Conservation (phyloP, 1,140 invertebrate genomes). For the Planococcus citri region DNA sequence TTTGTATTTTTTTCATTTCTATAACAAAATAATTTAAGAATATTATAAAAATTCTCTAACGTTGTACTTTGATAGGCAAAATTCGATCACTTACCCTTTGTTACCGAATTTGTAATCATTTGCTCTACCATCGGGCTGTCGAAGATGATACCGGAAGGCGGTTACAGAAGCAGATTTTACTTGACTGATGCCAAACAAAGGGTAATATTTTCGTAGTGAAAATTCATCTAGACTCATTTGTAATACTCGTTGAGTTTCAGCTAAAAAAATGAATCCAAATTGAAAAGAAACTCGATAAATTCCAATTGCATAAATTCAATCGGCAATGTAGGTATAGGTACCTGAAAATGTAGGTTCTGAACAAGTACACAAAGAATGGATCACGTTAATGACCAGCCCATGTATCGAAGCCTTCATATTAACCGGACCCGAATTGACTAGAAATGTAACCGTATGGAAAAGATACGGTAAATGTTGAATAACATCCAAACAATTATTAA, state of each 20-base stretch:
- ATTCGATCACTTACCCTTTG: background rate
- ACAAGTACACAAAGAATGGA: slow-evolving; percentile 94
- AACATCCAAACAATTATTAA: slow-evolving; percentile 95
- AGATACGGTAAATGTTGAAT: slow-evolving; percentile 88
- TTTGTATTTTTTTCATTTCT: background rate
- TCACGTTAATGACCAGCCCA: slow-evolving; percentile 93
- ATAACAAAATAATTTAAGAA: background rate
- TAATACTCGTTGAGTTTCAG: slow-evolving; percentile 80
- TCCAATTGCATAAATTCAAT: too few species aligned
- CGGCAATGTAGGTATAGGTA: too few species aligned
- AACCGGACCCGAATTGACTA: slow-evolving; percentile 89
- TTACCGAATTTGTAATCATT: background rate
- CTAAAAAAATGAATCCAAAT: too few species aligned
- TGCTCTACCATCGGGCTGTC: background rate
- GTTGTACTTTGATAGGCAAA: too few species aligned
- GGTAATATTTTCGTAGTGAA: slow-evolving; percentile 90
- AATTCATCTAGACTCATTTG: slow-evolving; percentile 91
- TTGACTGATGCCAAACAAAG: slow-evolving; percentile 93
- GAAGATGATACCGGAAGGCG: slow-evolving; percentile 68
- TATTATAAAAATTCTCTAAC: too few species aligned
- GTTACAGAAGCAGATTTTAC: slow-evolving; percentile 95
- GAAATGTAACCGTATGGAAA: slow-evolving; percentile 89
- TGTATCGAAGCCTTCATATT: slow-evolving; percentile 91
- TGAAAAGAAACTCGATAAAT: too few species aligned
- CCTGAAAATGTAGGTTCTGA: slow-evolving; percentile 82